Percentiles rank a stretch among this genome's conserved stretches.
Conservation (phyloP, 2,797 vertebrate species). For the Acrossocheilus wenchowensis region DNA sequence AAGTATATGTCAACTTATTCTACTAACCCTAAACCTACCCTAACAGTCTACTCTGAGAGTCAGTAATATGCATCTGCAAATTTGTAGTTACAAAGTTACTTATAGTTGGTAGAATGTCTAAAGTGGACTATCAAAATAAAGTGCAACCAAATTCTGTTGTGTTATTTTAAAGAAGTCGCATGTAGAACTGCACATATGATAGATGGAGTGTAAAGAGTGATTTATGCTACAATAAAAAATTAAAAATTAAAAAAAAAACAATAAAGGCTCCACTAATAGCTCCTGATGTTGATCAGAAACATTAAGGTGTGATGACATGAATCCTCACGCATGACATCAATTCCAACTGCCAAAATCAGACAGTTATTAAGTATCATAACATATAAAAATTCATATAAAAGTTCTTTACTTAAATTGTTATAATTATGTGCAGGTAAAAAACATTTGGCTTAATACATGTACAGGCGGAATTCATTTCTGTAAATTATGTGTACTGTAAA, state of each 20-base stretch:
- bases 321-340: slow-evolving; percentile 68
- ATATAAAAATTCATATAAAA: slow-evolving; percentile 55
- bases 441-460: slow-evolving; percentile 34
- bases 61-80: too few species aligned
- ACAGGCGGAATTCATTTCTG: neutral
- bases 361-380: neutral
- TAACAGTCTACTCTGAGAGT: too few species aligned
- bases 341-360: neutral
- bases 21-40: too few species aligned
- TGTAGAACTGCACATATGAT: slow-evolving; percentile 91
- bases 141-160: slow-evolving; percentile 81
- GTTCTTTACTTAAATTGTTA: slow-evolving; percentile 89
- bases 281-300: neutral
- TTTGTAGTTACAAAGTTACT: too few species aligned
- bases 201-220: slow-evolving; percentile 54
- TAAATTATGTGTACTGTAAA: neutral
- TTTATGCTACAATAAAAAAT: too few species aligned
- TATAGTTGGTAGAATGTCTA: too few species aligned
- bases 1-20: too few species aligned
- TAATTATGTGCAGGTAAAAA: slow-evolving; percentile 34
- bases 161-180: slow-evolving; percentile 73
- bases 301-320: neutral
- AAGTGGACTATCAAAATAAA: too few species aligned
- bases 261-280: neutral
- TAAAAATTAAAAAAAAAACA: neutral